Evolutionary conservation across 2,113 vertebrate species (phyloP).

Genomic region (Spermophilus dauricus): DNA sequence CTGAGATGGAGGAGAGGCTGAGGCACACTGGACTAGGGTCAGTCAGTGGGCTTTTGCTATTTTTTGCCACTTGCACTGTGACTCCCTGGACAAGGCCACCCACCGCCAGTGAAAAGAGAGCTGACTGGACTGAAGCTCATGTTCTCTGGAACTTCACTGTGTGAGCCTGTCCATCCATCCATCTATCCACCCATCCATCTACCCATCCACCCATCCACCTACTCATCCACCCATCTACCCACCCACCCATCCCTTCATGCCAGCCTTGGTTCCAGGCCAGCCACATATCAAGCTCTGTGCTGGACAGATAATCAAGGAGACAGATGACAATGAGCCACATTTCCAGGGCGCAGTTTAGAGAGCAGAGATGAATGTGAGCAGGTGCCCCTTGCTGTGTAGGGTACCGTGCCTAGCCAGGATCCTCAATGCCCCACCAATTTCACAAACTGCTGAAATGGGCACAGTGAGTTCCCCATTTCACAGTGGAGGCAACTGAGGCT

Average conservation of each 20-base stretch:
- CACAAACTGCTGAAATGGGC: not conserved
- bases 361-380: not conserved
- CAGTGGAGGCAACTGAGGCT: not conserved
- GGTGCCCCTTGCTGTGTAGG: rapidly evolving
- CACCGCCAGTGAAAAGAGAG: not conserved
- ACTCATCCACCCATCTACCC: too few species aligned
- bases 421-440: not conserved
- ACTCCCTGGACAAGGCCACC: not conserved
- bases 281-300: not conserved
- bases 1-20: not conserved
- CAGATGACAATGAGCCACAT: not conserved
- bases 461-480: not conserved
- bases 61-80: not conserved
- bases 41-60: not conserved
- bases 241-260: not conserved
- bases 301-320: not conserved
- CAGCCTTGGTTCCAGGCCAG: not conserved
- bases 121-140: not conserved
- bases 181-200: too few species aligned
- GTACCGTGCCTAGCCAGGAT: not conserved
- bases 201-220: not conserved
- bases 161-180: not conserved
- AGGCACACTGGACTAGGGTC: not conserved
- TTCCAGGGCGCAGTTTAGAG: not conserved
- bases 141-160: not conserved